These are phyloP conservation scores for Barypeithes pellucidus DNA, from an alignment of 2,888 invertebrate genomes.

Conservation along the genomic window DNA sequence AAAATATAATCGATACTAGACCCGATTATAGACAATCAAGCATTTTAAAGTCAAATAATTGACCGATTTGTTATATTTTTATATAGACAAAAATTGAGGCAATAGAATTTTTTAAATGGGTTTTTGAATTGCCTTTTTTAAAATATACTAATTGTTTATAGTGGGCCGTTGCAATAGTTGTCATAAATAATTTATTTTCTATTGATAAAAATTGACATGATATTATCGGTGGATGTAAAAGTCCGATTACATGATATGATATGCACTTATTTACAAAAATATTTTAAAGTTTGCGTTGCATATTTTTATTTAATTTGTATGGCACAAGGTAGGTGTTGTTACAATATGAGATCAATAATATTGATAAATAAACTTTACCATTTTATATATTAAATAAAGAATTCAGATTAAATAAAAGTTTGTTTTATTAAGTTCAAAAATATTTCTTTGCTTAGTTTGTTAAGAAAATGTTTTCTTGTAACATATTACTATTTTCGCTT, in stretches of 20 bases:
- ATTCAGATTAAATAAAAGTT: no score
- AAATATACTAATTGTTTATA: background rate
- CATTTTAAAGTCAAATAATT: background rate
- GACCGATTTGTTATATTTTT: background rate
- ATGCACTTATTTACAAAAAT: constrained; percentile 49
- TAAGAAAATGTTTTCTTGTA: no score
- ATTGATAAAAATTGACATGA: constrained; percentile 50
- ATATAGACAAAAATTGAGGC: no score
- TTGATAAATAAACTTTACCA: no score
- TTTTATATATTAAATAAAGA: no score
- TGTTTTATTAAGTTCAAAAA: no score
- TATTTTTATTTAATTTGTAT: constrained; percentile 31
- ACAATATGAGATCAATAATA: constrained; percentile 9
- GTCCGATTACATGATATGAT: constrained; percentile 44
- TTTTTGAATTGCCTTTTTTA: no score
- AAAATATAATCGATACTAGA: constrained; percentile 29
- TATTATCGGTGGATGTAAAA: constrained; percentile 43
- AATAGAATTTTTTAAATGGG: no score
- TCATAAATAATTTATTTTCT: constrained; percentile 12
- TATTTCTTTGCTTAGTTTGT: no score
- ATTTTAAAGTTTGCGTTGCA: constrained; percentile 12
- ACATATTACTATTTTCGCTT: no score
- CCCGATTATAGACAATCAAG: background rate
- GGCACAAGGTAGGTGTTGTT: constrained; percentile 13
- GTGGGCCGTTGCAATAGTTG: background rate